Evolutionary conservation across 2,888 invertebrate species (phyloP), one percentile per base, ranked within the genome.

Genomic region (Serrognathus titanus): DNA sequence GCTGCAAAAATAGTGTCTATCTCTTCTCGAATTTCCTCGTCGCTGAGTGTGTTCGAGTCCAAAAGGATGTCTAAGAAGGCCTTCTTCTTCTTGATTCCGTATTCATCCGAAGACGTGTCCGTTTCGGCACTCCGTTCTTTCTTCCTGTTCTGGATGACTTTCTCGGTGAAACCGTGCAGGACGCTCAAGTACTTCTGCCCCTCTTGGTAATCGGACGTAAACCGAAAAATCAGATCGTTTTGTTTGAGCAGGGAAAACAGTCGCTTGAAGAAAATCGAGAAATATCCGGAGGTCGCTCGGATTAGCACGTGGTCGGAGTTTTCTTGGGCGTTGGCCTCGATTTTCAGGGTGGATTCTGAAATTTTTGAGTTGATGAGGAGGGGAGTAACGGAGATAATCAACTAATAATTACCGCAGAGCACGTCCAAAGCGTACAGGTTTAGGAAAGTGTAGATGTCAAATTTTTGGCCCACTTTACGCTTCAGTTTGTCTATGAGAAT

Each of bases 1-100:
- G 81, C 82, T 66, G 83, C 83, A 79, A 83, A 80, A 61, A 84
- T 83, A 0, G 83, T 83, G 61, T 83, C 81, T 8, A 83, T 81
- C 70, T 83, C 81, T 64, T 82, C 81, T 51, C 81, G 75, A 48
- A 84, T 78, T 51, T 83, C 81, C 31, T 74, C 69, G 60, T 81
- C 78, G 1, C 73, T 78, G 16, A 83, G 66, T 24, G 67, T 69
- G 6, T 78, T 78, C 3, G 78, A 73, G 36, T 81, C 77, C 11
- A 83, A 63, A 47, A 84, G 61, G 46, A 55, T 50, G 41, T 61
- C 58, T 40, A 61, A 41, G 48, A 61, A 54, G n/a, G 51, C 60
- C 38, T 48, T 51, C 48, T 49, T 58, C 11, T 55, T 58, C 20
- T 46, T 54, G n/a, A 51, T 16, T 2, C 58, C 58, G 31, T 45